Evolutionary conservation across 2,113 vertebrate species (phyloP), one percentile per base, ranked within the genome.

Genomic region (Origma solitaria): DNA sequence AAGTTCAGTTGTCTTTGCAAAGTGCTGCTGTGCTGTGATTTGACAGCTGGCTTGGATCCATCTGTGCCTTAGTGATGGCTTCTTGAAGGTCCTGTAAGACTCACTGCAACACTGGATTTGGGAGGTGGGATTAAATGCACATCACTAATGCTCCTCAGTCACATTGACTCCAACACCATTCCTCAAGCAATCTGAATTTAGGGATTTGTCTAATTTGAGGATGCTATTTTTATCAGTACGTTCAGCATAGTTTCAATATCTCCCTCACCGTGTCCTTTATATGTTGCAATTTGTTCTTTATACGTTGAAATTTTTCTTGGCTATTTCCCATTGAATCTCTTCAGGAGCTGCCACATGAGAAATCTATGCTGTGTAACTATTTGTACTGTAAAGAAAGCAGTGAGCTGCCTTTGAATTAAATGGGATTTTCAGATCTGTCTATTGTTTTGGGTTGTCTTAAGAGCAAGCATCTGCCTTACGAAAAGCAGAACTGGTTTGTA

Each of bases 401-500:
- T 91, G 95, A 97, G 71, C 96, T 97, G 94, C 89, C 95, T 98
- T 93, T 94, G 95, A 75, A 83, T 87, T 76, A 96, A 97, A 84
- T 96, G 95, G 82, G 86, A 91, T 97, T 96, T 96, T 96, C 53
- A 90, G 77, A 94, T 81, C 88, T 94, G 96, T 96, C 85, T 62
- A 7, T 90, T 93, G 78, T 94, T 95, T 96, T 96, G 96, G 86
- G 84, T 91, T 97, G 96, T 97, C 82, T 72, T 93, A 94, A 96
- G 95, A 96, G 94, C 97, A 96, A 96, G 92, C 94, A 58, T 92
- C 94, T 98, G 95, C 96, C 82, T 97, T 96, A 82, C 95, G 97
- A 96, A 88, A 97, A 96, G 97, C 95, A 97, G 96, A 97, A 95
- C 93, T 96, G 97, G 94, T 97, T 96, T 98, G 95, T 97, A 96